A percentile compares a stretch with the other conserved stretches of the same genome.
Evolutionary conservation across 2,888 invertebrate genomes (phyloP).

Genomic region (Drosophila lutescens): DNA sequence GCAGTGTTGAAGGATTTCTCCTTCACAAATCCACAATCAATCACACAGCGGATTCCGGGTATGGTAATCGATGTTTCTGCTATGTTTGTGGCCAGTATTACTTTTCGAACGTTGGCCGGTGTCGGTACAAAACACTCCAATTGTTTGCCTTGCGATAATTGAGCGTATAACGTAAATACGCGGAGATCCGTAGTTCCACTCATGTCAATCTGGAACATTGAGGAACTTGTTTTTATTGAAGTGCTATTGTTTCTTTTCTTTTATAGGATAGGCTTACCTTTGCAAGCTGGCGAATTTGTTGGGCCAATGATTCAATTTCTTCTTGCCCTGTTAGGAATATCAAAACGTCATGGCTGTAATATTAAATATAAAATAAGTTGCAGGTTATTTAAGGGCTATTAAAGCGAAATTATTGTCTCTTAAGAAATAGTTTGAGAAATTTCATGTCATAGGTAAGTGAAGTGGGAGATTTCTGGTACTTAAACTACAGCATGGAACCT

Average conservation of each 20-base stretch:
- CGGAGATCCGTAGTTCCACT: slow-evolving; percentile 87
- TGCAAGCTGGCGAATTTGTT: slow-evolving; percentile 89
- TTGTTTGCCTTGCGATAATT: slow-evolving; percentile 93
- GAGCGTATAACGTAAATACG: slow-evolving; percentile 95
- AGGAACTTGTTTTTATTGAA: background rate
- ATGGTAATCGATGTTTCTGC: slow-evolving; percentile 99
- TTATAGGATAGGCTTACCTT: slow-evolving; percentile 85
- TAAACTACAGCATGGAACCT: slow-evolving; percentile 77
- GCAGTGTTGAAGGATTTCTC: slow-evolving; percentile 92
- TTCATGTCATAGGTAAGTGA: too few species aligned
- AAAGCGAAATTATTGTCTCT: too few species aligned
- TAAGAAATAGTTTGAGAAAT: too few species aligned
- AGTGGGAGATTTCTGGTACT: too few species aligned
- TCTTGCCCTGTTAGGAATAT: slow-evolving; percentile 98
- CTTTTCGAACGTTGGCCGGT: slow-evolving; percentile 91
- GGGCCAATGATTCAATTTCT: slow-evolving; percentile 95
- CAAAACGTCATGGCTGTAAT: slow-evolving; percentile 93
- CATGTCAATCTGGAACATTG: slow-evolving; percentile 85
- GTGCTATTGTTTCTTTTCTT: too few species aligned
- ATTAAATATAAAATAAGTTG: background rate
- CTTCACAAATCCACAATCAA: slow-evolving; percentile 97
- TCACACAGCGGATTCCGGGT: slow-evolving; percentile 94
- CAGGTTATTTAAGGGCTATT: background rate
- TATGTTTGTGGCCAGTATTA: slow-evolving; percentile 97
- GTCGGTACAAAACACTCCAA: slow-evolving; percentile 92